Percentiles rank a stretch among this genome's conserved stretches.
Conservation (phyloP, 1,140 invertebrate species). For the Ylistrum balloti region DNA sequence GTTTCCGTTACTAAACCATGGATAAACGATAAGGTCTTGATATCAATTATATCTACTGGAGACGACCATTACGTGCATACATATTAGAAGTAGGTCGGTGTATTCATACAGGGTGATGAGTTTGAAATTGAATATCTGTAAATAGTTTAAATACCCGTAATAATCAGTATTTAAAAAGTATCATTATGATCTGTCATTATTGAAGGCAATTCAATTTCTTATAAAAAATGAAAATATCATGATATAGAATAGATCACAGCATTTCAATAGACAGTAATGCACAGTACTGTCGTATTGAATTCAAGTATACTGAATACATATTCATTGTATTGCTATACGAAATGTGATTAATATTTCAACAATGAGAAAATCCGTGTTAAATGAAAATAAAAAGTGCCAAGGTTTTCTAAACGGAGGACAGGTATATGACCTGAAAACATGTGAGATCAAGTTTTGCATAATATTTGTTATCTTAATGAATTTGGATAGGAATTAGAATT, state of each 20-base stretch:
- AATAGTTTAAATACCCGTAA: neutral
- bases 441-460: too few relatives aligned
- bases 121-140: conserved; percentile 23
- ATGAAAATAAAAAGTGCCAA: neutral
- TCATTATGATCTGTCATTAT: neutral
- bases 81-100: neutral
- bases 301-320: neutral
- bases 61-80: neutral
- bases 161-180: neutral
- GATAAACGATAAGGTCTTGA: neutral
- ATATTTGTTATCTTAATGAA: too few relatives aligned
- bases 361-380: neutral
- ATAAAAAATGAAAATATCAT: neutral
- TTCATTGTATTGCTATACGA: neutral
- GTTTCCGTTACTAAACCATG: neutral
- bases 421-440: neutral
- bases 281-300: neutral
- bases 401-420: neutral
- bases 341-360: too few relatives aligned
- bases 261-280: neutral
- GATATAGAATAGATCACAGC: neutral
- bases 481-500: too few relatives aligned
- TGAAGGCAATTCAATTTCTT: neutral
- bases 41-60: neutral
- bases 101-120: neutral